phyloP scores from a whole-genome alignment of 2,113 vertebrate genomes.

The Arvicanthis niloticus region DNA sequence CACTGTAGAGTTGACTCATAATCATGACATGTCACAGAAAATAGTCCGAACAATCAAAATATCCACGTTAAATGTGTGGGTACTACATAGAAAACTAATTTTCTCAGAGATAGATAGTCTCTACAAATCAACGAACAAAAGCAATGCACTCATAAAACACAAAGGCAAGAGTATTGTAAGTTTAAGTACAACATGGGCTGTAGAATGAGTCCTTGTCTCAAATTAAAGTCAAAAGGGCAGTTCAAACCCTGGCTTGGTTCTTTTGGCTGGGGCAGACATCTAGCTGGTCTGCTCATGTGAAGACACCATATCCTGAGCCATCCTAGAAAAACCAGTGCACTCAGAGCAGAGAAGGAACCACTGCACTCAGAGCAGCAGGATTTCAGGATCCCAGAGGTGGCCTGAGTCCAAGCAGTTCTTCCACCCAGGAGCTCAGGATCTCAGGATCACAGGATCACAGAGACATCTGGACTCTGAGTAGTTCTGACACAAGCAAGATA shows the following conservation, averaged over 20 bases:
- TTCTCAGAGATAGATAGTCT: slow-evolving; percentile 2
- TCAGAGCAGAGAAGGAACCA: too few relatives aligned
- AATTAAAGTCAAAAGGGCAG: neutral
- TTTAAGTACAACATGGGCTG: neutral
- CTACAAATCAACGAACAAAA: neutral
- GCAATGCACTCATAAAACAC: neutral
- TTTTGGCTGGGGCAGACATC: too few relatives aligned
- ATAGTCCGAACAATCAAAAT: neutral
- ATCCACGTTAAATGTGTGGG: neutral
- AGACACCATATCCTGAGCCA: too few relatives aligned
- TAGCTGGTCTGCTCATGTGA: too few relatives aligned
- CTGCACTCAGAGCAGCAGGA: too few relatives aligned
- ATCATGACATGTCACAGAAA: neutral
- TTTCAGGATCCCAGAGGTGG: too few relatives aligned
- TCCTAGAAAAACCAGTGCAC: too few relatives aligned
- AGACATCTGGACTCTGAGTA: too few relatives aligned
- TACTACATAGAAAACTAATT: slow-evolving; percentile 9
- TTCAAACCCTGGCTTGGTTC: neutral
- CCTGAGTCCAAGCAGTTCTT: too few relatives aligned
- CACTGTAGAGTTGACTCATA: neutral
- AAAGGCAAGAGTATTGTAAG: neutral
- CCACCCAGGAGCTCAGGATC: too few relatives aligned
- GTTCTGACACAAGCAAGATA: too few relatives aligned
- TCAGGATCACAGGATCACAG: too few relatives aligned
- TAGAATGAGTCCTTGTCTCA: neutral